Conservation (phyloP, 2,888 invertebrate species). For the Zygothrica quintamaculata region DNA sequence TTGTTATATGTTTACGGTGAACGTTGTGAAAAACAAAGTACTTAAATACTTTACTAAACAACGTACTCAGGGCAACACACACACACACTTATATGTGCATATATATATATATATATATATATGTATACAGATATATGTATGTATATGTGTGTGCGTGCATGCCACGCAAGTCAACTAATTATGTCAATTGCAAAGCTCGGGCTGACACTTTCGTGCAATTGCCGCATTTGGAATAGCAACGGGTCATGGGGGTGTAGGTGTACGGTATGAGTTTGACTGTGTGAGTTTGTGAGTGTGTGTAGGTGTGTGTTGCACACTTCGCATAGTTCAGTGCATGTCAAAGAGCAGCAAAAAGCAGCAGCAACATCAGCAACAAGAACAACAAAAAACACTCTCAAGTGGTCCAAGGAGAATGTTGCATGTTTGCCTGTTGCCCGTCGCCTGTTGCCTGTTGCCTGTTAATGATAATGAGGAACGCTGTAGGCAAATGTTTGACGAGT, state of each 20-base stretch:
- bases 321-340: conserved; percentile 43
- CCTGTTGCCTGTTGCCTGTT: conserved; percentile 14
- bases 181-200: conserved; percentile 65
- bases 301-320: conserved; percentile 13
- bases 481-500: conserved; percentile 37
- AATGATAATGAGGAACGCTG: conserved; percentile 32
- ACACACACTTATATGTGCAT: conserved; percentile 12
- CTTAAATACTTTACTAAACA: conserved; percentile 26
- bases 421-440: conserved; percentile 33
- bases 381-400: too few relatives aligned
- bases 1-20: conserved; percentile 23
- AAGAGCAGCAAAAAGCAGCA: conserved; percentile 34
- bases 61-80: conserved; percentile 9
- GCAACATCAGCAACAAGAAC: too few relatives aligned
- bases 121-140: not conserved
- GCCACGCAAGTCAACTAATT: conserved; percentile 53
- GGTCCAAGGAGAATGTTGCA: conserved; percentile 33
- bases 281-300: too few relatives aligned
- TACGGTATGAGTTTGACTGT: too few relatives aligned
- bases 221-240: conserved; percentile 43
- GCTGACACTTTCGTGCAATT: conserved; percentile 55
- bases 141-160: not conserved
- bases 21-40: conserved; percentile 43
- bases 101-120: not conserved
- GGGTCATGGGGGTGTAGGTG: not conserved